Evolutionary conservation across 1,140 invertebrate species (phyloP), one percentile per base, ranked within the genome.

Genomic region (Cydia pomonella): DNA sequence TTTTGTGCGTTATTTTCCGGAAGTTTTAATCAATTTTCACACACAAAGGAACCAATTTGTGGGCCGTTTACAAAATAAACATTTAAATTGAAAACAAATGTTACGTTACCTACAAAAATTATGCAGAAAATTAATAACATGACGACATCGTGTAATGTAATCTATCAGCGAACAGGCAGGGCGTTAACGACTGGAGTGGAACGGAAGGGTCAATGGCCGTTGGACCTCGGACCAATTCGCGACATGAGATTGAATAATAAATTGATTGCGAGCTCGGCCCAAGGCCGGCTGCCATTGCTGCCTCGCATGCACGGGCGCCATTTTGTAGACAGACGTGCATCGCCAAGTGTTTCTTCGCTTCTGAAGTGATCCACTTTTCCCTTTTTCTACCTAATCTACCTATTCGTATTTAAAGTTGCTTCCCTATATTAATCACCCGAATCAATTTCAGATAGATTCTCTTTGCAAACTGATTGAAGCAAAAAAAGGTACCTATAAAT

Each of bases 201-300:
- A 81, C 80, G 81, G 80, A 74, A 79, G 77, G 89, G 88, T 92
- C 91, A 90, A 84, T 78, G 89, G 82, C 87, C 90, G 82, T 66
- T 78, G 80, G 87, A 89, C 91, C 91, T 92, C 91, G 91, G 84
- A 90, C 91, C 89, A 93, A 93, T 93, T 93, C 90, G 89, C 89
- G 90, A 93, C 90, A 90, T 91, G 89, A 91, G 91, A 93, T 93
- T 93, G 91, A 93, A 93, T 93, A 93, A 92, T 93, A 92, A 92
- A 89, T 86, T 92, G 91, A 91, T 93, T 90, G 91, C 88, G 85
- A 88, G 81, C 86, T 82, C 82, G 79, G 75, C 85, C 83, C 89
- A 90, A 92, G 87, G 90, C 89, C 91, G 85, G 88, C 84, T 73
- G 88, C 88, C 89, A 90, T 90, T 88, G 84, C 86, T 76, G 84